Percentiles rank a stretch among this genome's conserved stretches.
Conservation (phyloP, 2,888 invertebrate species). For the Electrophaes corylata region DNA sequence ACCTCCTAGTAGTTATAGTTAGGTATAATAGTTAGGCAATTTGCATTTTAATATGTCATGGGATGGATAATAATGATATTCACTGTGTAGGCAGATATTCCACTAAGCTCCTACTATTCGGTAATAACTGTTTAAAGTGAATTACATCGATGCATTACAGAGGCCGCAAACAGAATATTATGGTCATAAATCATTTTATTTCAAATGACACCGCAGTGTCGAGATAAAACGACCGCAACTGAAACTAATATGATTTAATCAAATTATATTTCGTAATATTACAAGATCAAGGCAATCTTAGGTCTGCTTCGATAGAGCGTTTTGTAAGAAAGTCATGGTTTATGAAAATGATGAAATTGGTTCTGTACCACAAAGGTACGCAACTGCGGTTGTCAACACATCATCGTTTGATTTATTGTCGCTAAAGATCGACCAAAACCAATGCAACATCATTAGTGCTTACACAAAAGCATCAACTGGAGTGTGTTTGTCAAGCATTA, state of each 20-base stretch:
- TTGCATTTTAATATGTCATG: background rate
- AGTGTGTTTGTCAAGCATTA: background rate
- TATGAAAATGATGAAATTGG: conserved; percentile 38
- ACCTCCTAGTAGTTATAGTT: no score
- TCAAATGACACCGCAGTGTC: conserved; percentile 40
- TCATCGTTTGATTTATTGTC: conserved; percentile 14
- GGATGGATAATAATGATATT: background rate
- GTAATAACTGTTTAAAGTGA: background rate
- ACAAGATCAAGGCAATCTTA: conserved; percentile 40
- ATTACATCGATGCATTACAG: background rate
- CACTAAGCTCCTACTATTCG: background rate
- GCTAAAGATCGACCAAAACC: conserved; percentile 6
- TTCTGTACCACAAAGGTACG: conserved; percentile 25
- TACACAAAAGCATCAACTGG: background rate
- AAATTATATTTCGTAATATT: conserved; percentile 52
- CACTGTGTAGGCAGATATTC: background rate
- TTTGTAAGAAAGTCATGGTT: conserved; percentile 54
- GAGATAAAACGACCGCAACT: conserved; percentile 46
- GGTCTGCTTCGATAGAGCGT: conserved; percentile 42
- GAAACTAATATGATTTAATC: conserved; percentile 56
- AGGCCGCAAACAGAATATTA: conserved; percentile 25
- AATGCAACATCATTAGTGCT: conserved; percentile 1
- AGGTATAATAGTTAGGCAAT: no score
- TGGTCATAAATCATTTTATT: conserved; percentile 38
- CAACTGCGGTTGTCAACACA: conserved; percentile 23